Base-by-base conservation (phyloP, 2,888 invertebrate species). In the Hypolimnas misippus region DNA sequence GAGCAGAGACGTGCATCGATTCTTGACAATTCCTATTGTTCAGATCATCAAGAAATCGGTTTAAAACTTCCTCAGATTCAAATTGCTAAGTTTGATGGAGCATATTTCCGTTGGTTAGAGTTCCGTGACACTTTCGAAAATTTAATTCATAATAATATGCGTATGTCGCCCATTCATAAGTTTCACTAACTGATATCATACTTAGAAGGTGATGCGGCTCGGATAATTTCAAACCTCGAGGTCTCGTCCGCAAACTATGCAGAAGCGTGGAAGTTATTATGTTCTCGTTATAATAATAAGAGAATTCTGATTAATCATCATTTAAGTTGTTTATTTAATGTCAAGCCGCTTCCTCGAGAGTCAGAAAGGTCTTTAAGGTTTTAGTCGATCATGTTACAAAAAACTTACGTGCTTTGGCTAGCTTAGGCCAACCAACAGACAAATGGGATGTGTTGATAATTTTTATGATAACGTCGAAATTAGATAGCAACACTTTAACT, bases 321-420 rank as follows among this genome's bases (percentile, higher is more conserved):
- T 49, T 21, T 66, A 7, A 61, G 35, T 16, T 25, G 29, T 2
- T 54, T 69, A 10, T 62, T 69, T 35, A 63, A 64, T 35, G 53
- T 66, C 16, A 29, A 66, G 19, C 17, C 31, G 6, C 17, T 67
- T 21, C 7, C 57, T 16, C 62, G 65, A 0, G 69, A 72, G 25
- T 63, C 69, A 1, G 65, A 65, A 14, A 62, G 51, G 7, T 62
- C 68, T 5, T 54, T 69, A 14, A 54, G 69, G 21, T 69, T 59
- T 49, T 69, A 31, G 63, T 68, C 6, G 72, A 72, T 57, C 62
- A 69, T 10, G 57, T 72, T 1, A 62, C 57, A 3, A 72, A 70
- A 58, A 69, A 72, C 31, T 51, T 72, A 25, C 67, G 72, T 4
- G 67, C 72, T 2, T 46, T 72, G 12, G 10, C 49, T 5, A 66